Conservation (phyloP, 2,113 vertebrate species). For the Castor canadensis region DNA sequence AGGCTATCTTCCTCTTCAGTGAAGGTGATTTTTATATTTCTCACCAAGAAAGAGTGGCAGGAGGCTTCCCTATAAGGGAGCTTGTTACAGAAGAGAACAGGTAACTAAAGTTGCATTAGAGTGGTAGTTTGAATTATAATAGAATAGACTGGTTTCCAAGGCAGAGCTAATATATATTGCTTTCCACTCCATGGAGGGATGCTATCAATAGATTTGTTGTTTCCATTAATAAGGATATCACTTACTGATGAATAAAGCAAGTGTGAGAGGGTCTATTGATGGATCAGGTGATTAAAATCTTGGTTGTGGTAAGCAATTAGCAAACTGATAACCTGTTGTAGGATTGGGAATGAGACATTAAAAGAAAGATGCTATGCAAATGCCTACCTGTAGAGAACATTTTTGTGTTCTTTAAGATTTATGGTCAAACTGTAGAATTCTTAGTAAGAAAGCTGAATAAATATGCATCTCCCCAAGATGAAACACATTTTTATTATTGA, state of each 20-base stretch:
- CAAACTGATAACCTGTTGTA: constrained; percentile 68
- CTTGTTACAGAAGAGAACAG: background rate
- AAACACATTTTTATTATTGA: background rate
- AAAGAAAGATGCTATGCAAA: constrained; percentile 9
- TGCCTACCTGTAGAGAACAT: constrained; percentile 16
- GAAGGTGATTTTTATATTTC: no score
- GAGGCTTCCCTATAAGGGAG: background rate
- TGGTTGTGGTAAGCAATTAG: constrained; percentile 78
- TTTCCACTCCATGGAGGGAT: constrained; percentile 80
- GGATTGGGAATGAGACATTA: constrained; percentile 24
- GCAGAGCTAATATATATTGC: constrained; percentile 80
- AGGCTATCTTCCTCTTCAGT: no score
- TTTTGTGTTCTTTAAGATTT: constrained; percentile 54
- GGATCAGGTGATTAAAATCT: constrained; percentile 83
- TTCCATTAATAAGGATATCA: constrained; percentile 83
- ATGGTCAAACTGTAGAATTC: background rate
- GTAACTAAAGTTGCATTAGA: background rate
- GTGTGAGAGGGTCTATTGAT: constrained; percentile 77
- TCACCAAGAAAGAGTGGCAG: no score
- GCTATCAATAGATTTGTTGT: constrained; percentile 82
- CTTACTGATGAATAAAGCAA: constrained; percentile 78
- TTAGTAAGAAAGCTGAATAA: constrained; percentile 47
- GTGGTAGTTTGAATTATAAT: constrained; percentile 83
- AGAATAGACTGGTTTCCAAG: constrained; percentile 83
- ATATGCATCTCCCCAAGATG: background rate